A percentile compares a stretch with the other conserved stretches of the same genome.
phyloP scores from a whole-genome alignment of 2,113 vertebrate species.

The Meles meles region DNA sequence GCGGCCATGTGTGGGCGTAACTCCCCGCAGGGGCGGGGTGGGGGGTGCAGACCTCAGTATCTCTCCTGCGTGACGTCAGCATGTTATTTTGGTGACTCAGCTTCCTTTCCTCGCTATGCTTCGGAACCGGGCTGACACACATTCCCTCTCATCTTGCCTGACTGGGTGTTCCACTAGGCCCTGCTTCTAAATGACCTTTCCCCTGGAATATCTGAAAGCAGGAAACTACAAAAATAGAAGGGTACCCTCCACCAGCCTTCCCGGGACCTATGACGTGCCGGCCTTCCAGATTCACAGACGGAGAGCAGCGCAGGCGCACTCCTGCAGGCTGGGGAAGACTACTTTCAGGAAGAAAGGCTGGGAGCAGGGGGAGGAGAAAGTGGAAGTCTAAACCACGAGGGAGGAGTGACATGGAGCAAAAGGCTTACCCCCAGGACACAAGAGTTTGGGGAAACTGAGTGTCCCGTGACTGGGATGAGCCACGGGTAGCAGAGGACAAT shows the following conservation, averaged over 20 bases:
- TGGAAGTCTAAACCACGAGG: neutral
- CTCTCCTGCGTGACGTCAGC: neutral
- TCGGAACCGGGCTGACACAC: neutral
- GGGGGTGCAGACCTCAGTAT: neutral
- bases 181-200: neutral
- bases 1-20: rapidly evolving
- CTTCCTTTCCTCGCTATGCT: neutral
- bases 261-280: neutral
- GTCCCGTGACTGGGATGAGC: neutral
- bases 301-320: neutral
- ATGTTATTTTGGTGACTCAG: neutral
- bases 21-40: neutral
- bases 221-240: slow-evolving; percentile 13
- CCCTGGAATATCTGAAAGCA: neutral
- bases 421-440: neutral
- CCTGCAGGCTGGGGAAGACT: neutral
- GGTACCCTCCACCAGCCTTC: neutral
- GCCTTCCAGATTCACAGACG: neutral
- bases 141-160: neutral
- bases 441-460: neutral
- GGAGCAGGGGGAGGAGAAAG: neutral
- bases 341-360: slow-evolving; percentile 3
- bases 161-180: neutral
- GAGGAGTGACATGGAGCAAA: neutral
- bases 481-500: neutral